Evolutionary conservation across 2,888 invertebrate species (phyloP).

Genomic region (Apamea monoglypha): DNA sequence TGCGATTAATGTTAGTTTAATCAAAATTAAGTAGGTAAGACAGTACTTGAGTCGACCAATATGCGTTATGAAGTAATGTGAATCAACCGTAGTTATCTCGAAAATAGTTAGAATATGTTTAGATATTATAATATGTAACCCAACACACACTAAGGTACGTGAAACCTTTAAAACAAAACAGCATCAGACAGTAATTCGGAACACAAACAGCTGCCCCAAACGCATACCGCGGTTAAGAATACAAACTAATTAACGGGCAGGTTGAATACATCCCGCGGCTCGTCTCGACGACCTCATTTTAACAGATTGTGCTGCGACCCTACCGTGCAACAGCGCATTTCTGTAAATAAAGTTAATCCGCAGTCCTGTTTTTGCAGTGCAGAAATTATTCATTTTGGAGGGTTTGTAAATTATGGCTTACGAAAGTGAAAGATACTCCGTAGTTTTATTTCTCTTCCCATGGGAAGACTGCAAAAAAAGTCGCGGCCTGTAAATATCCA

Average conservation of each 20-base stretch:
- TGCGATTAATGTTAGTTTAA: too few relatives aligned
- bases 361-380: constrained; percentile 32
- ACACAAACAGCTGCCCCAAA: constrained; percentile 53
- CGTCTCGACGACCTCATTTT: constrained; percentile 69
- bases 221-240: constrained; percentile 62
- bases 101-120: too few relatives aligned
- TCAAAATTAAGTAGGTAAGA: too few relatives aligned
- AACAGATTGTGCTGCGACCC: constrained; percentile 56
- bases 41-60: too few relatives aligned
- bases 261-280: constrained; percentile 67
- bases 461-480: not conserved
- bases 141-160: constrained; percentile 6
- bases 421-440: not conserved
- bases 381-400: constrained; percentile 24
- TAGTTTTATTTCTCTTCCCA: not conserved
- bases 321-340: constrained; percentile 34
- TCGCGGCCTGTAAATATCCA: not conserved
- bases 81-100: too few relatives aligned
- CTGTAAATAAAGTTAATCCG: constrained; percentile 41
- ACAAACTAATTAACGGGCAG: constrained; percentile 71
- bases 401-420: not conserved
- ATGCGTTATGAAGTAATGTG: too few relatives aligned
- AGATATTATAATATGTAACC: too few relatives aligned
- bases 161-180: constrained; percentile 18
- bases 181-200: constrained; percentile 26